Conservation (phyloP, 2,113 vertebrate species). For the Lampris megalopsis region DNA sequence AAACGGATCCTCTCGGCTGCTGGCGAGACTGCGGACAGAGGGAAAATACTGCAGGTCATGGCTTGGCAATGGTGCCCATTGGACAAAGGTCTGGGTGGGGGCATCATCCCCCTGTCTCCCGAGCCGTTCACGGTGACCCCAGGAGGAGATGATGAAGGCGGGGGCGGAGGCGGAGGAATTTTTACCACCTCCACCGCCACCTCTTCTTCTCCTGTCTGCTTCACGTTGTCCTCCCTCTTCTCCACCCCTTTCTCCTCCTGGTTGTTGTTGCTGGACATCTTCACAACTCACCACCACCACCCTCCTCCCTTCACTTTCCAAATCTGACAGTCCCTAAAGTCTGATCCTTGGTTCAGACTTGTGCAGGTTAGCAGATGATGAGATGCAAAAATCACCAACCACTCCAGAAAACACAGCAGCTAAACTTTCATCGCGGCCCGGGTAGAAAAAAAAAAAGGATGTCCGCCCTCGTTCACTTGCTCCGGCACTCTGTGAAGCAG, state of each 20-base stretch:
- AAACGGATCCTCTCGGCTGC: slow-evolving; percentile 96
- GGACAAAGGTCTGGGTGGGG: slow-evolving; percentile 54
- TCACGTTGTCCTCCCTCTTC: slow-evolving; percentile 52
- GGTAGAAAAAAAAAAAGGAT: slow-evolving; percentile 72
- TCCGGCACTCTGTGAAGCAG: slow-evolving; percentile 70
- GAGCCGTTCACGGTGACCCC: slow-evolving; percentile 79
- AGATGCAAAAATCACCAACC: slow-evolving; percentile 42
- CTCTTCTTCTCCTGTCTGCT: slow-evolving; percentile 55
- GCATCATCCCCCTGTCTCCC: slow-evolving; percentile 76
- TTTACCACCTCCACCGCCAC: slow-evolving; percentile 55
- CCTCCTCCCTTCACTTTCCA: slow-evolving; percentile 28
- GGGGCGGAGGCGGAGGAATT: slow-evolving; percentile 65
- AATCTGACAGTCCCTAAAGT: slow-evolving; percentile 31
- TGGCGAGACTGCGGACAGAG: slow-evolving; percentile 91
- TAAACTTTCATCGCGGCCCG: slow-evolving; percentile 67
- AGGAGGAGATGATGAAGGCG: slow-evolving; percentile 29
- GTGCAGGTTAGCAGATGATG: slow-evolving; percentile 30
- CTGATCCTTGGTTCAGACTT: slow-evolving; percentile 22
- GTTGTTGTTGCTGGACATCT: slow-evolving; percentile 81
- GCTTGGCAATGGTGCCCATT: slow-evolving; percentile 75
- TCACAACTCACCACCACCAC: slow-evolving; percentile 22
- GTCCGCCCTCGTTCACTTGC: slow-evolving; percentile 54
- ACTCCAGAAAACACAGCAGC: slow-evolving; percentile 39
- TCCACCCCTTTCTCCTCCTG: slow-evolving; percentile 64
- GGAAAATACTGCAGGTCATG: slow-evolving; percentile 92